Conservation (phyloP, 1,140 invertebrate species). For the Gerris buenoi region DNA sequence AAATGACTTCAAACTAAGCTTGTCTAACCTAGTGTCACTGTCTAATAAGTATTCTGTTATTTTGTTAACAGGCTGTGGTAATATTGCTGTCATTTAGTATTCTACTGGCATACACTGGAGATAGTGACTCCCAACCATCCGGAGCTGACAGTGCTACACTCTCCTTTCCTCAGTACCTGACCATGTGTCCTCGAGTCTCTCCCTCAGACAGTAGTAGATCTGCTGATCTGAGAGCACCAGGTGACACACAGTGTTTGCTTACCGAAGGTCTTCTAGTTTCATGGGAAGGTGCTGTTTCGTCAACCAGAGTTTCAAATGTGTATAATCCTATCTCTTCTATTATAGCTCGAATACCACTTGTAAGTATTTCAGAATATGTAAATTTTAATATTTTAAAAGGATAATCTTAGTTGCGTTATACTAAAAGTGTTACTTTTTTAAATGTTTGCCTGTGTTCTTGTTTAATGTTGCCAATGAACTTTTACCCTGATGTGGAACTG, state of each 20-base stretch:
- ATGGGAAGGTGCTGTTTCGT: constrained; percentile 56
- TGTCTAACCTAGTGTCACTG: not conserved
- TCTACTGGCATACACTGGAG: not conserved
- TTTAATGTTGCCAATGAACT: too few species aligned
- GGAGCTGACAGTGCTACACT: not conserved
- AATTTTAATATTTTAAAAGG: too few species aligned
- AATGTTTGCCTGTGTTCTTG: too few species aligned
- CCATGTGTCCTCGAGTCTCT: constrained; percentile 4
- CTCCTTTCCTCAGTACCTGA: not conserved
- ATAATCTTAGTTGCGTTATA: too few species aligned
- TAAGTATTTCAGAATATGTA: too few species aligned
- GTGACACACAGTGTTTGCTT: constrained; percentile 50
- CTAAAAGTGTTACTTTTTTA: too few species aligned
- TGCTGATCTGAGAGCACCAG: constrained; percentile 28
- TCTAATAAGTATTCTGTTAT: not conserved
- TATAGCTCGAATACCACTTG: constrained; percentile 13
- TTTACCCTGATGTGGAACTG: too few species aligned
- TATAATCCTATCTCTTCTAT: constrained; percentile 38
- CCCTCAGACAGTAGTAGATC: not conserved
- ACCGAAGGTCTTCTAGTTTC: constrained; percentile 45
- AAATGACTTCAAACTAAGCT: too few species aligned
- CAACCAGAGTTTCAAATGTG: constrained; percentile 43
- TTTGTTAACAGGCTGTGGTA: not conserved
- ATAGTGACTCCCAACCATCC: constrained; percentile 3
- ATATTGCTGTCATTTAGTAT: constrained; percentile 4